phyloP scores from a whole-genome alignment of 1,140 invertebrate species.

The Olivierus martensii region DNA sequence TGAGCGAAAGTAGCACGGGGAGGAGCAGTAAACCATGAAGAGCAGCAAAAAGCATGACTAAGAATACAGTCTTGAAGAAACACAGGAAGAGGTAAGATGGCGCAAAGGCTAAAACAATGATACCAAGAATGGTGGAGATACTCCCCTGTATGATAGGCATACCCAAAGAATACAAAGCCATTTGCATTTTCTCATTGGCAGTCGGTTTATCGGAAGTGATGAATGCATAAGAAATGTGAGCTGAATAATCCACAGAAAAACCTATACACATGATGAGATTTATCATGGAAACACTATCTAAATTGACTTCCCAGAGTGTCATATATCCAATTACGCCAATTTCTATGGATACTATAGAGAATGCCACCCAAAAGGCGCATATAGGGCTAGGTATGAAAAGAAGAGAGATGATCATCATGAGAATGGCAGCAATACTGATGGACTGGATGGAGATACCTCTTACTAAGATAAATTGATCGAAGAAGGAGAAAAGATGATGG shows the following conservation, averaged over 20 bases:
- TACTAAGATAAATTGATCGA: constrained; percentile 86
- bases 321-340: constrained; percentile 89
- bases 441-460: constrained; percentile 82
- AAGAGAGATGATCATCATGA: constrained; percentile 91
- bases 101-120: constrained; percentile 68
- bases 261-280: constrained; percentile 97
- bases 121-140: constrained; percentile 77
- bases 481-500: constrained; percentile 87
- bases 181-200: constrained; percentile 53
- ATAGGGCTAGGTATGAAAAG: constrained; percentile 89
- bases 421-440: constrained; percentile 72
- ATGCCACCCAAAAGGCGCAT: constrained; percentile 86
- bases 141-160: constrained; percentile 88
- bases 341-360: constrained; percentile 89
- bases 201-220: constrained; percentile 53
- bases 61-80: constrained; percentile 95
- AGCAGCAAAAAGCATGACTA: constrained; percentile 85
- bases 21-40: constrained; percentile 82
- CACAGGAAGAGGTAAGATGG: constrained; percentile 91
- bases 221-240: constrained; percentile 92
- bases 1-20: constrained; percentile 72
- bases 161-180: constrained; percentile 75
- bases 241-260: constrained; percentile 93
- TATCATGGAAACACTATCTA: constrained; percentile 97
- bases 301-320: constrained; percentile 82